A percentile compares a stretch with the other conserved stretches of the same genome.
These are phyloP conservation scores for Hypercompe scribonia DNA, from an alignment of 2,888 invertebrate species.

Conservation along the genomic window DNA sequence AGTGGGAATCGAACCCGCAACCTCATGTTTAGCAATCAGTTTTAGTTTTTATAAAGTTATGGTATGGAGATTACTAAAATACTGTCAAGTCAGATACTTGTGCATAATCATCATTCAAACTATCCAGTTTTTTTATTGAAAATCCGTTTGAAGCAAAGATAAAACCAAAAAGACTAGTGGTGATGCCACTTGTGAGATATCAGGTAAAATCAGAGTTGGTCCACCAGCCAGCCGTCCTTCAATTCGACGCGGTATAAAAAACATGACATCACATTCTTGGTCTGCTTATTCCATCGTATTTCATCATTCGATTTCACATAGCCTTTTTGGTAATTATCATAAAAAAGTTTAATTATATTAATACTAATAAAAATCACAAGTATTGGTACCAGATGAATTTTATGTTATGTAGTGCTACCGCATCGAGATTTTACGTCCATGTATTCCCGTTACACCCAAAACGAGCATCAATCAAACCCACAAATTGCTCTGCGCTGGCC, in stretches of 20 bases:
- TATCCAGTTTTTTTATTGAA: background rate
- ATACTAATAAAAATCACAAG: background rate
- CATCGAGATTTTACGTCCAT: slow-evolving; percentile 29
- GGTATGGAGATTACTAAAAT: too few species aligned
- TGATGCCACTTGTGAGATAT: background rate
- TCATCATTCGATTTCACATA: too few species aligned
- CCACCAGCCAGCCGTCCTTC: background rate
- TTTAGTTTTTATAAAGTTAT: too few species aligned
- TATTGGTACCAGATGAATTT: background rate
- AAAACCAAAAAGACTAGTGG: background rate
- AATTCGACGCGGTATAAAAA: background rate
- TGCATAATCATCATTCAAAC: too few species aligned
- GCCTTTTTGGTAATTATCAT: too few species aligned
- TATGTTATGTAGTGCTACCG: slow-evolving; percentile 22
- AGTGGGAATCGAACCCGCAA: too few species aligned
- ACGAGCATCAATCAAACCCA: slow-evolving; percentile 73
- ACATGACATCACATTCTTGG: background rate
- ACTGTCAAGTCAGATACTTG: too few species aligned
- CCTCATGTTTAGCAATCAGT: too few species aligned
- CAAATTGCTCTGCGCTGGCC: slow-evolving; percentile 69
- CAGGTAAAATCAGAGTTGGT: background rate
- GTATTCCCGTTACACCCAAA: slow-evolving; percentile 57
- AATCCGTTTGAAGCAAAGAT: background rate
- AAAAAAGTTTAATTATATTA: background rate
- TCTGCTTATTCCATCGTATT: background rate